A percentile compares a stretch with the other conserved stretches of the same genome.
Evolutionary conservation across 1,140 invertebrate species (phyloP).

Genomic region (Ephestia elutella): DNA sequence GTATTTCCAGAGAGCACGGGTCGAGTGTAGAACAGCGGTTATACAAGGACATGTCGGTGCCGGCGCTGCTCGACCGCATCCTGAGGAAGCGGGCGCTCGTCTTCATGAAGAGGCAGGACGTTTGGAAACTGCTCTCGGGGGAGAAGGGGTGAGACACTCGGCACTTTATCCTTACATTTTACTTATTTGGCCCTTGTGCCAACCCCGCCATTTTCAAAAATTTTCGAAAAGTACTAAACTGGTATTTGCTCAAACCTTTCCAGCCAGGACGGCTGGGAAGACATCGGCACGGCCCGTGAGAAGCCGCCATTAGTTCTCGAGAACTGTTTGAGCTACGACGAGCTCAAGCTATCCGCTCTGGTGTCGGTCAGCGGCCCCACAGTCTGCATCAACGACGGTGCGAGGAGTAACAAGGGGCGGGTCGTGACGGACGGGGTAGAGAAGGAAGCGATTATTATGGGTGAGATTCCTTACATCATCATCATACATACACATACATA

Average conservation of each 20-base stretch:
- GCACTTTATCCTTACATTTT: too few species aligned
- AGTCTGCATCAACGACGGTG: constrained; percentile 79
- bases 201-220: too few species aligned
- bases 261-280: constrained; percentile 7
- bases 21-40: constrained; percentile 17
- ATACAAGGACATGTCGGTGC: constrained; percentile 61
- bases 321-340: constrained; percentile 76
- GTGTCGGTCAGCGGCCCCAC: constrained; percentile 77
- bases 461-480: constrained; percentile 25
- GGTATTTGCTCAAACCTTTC: too few species aligned
- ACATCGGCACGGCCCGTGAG: constrained; percentile 3
- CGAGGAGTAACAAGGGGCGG: constrained; percentile 75
- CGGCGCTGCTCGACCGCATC: constrained; percentile 66
- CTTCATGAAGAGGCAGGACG: constrained; percentile 61
- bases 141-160: constrained; percentile 41
- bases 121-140: constrained; percentile 58
- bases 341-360: constrained; percentile 77
- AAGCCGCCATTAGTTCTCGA: constrained; percentile 34
- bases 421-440: constrained; percentile 44
- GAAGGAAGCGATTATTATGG: constrained; percentile 51
- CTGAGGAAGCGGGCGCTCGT: constrained; percentile 65
- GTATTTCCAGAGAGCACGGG: constrained; percentile 41
- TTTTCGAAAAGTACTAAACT: too few species aligned
- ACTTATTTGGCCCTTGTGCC: too few species aligned
- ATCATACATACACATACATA: too few species aligned